These are phyloP conservation scores for Chromis chromis DNA, from an alignment of 2,797 vertebrate genomes.

Conservation along the genomic window DNA sequence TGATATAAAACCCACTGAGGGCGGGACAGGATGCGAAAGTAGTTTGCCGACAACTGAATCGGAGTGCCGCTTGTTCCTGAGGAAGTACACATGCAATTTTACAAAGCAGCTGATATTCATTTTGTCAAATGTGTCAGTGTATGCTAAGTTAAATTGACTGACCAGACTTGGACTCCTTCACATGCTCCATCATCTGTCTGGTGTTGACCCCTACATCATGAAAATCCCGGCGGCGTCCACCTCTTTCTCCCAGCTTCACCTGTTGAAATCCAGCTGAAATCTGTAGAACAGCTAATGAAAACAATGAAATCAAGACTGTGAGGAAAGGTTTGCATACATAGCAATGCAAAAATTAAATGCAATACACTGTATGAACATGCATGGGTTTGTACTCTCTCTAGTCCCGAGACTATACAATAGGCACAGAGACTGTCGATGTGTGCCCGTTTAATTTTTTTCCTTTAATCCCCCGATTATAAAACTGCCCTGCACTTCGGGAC, in stretches of 20 bases:
- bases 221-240: constrained; percentile 90
- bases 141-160: neutral
- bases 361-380: no score
- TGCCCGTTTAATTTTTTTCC: no score
- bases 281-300: constrained; percentile 73
- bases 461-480: no score
- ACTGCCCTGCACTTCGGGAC: no score
- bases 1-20: constrained; percentile 95
- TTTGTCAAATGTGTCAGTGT: neutral
- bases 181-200: constrained; percentile 90
- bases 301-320: neutral
- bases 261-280: constrained; percentile 93
- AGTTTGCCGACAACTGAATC: constrained; percentile 89
- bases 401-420: no score
- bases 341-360: neutral
- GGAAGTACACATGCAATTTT: neutral
- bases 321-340: neutral
- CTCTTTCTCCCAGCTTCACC: constrained; percentile 89
- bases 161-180: constrained; percentile 92
- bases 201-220: constrained; percentile 91
- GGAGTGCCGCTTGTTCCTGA: constrained; percentile 86
- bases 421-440: no score
- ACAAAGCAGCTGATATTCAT: neutral
- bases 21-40: constrained; percentile 89
- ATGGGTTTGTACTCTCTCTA: neutral